Conservation (phyloP, 2,113 vertebrate genomes). For the Nesospiza acunhae region DNA sequence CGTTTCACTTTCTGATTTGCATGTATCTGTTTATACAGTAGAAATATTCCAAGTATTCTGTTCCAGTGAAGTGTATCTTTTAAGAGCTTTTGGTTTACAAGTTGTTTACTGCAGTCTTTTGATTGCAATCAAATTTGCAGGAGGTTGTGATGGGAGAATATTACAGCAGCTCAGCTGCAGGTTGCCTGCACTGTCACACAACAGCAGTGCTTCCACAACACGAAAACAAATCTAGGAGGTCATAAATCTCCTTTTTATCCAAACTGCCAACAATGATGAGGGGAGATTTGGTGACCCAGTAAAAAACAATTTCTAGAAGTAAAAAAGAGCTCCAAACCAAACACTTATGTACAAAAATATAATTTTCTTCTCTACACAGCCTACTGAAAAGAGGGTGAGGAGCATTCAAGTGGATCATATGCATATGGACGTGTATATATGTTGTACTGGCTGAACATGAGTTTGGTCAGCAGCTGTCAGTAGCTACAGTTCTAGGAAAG, state of each 20-base stretch:
- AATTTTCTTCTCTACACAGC: background rate
- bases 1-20: background rate
- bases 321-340: background rate
- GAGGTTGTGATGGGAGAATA: background rate
- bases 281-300: background rate
- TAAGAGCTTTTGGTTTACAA: background rate
- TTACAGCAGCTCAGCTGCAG: background rate
- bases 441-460: background rate
- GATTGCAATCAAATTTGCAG: background rate
- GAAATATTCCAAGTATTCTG: background rate
- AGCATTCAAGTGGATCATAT: background rate
- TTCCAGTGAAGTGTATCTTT: background rate
- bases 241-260: background rate
- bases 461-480: slow-evolving; percentile 1
- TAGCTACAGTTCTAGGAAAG: background rate
- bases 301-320: background rate
- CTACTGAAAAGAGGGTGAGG: background rate
- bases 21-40: background rate
- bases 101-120: background rate
- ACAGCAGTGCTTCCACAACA: background rate
- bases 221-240: background rate
- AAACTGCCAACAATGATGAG: background rate
- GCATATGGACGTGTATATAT: background rate
- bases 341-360: background rate
- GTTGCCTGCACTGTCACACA: background rate